A percentile compares a stretch with the other conserved stretches of the same genome.
Conservation (phyloP, 2,888 invertebrate genomes). For the Orthonevra nobilis region DNA sequence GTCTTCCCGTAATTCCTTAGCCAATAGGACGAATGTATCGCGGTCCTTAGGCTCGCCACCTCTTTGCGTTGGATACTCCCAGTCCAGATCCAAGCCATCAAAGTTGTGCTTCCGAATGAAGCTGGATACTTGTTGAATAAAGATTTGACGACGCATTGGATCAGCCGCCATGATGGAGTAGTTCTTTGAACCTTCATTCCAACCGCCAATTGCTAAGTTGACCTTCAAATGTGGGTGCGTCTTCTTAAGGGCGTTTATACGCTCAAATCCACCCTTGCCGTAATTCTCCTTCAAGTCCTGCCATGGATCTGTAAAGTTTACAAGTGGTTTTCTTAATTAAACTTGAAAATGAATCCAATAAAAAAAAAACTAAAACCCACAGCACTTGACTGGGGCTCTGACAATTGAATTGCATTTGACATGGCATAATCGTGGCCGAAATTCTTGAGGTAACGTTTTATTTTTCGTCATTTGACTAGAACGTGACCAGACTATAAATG, state of each 20-base stretch:
- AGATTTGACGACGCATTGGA: conserved; percentile 83
- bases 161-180: conserved; percentile 83
- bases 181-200: conserved; percentile 91
- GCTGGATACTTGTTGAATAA: conserved; percentile 86
- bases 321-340: conserved; percentile 32
- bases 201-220: conserved; percentile 92
- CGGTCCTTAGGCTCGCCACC: conserved; percentile 88
- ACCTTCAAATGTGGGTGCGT: conserved; percentile 87
- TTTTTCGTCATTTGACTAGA: conserved; percentile 40
- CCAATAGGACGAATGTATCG: conserved; percentile 87
- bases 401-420: conserved; percentile 50
- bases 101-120: conserved; percentile 82
- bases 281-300: conserved; percentile 88
- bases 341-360: conserved; percentile 11
- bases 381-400: not conserved
- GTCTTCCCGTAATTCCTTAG: conserved; percentile 88
- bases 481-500: conserved; percentile 27
- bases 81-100: conserved; percentile 83
- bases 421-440: conserved; percentile 17
- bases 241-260: conserved; percentile 84
- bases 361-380: too few relatives aligned
- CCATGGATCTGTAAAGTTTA: conserved; percentile 83
- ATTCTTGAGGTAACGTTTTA: conserved; percentile 48
- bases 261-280: conserved; percentile 87
- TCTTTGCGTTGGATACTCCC: conserved; percentile 91